phyloP scores from a whole-genome alignment of 2,888 invertebrate species.

The Sinotaia quadrata region DNA sequence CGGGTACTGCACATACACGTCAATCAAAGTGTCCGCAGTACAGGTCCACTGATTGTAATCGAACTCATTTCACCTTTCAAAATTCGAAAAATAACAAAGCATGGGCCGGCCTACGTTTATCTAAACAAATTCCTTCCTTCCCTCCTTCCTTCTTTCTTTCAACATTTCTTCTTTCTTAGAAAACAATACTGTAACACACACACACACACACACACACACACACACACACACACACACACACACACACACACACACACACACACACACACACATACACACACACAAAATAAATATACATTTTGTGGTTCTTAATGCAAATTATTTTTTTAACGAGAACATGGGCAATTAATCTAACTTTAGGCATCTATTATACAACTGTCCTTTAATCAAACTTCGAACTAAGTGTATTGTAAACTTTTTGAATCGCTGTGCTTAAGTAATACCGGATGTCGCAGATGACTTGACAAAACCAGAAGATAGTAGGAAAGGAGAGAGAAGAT shows the following conservation, averaged over 20 bases:
- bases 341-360: neutral
- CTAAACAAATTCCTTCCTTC: no score
- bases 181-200: neutral
- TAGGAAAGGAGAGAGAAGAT: neutral
- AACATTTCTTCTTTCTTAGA: no score
- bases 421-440: no score
- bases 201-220: neutral
- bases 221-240: neutral
- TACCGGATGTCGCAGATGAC: neutral
- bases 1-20: no score
- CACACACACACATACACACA: constrained; percentile 4
- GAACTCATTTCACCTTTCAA: no score
- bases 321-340: neutral
- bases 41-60: no score
- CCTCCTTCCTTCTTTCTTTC: no score
- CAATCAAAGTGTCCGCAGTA: no score
- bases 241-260: neutral
- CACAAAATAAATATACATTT: neutral
- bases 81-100: no score
- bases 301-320: neutral
- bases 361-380: neutral
- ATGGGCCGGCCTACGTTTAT: no score
- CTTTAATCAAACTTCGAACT: no score
- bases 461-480: neutral
- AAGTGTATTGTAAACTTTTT: no score